These are phyloP conservation scores for Callosobruchus maculatus DNA, from an alignment of 2,888 invertebrate species.

Conservation along the genomic window DNA sequence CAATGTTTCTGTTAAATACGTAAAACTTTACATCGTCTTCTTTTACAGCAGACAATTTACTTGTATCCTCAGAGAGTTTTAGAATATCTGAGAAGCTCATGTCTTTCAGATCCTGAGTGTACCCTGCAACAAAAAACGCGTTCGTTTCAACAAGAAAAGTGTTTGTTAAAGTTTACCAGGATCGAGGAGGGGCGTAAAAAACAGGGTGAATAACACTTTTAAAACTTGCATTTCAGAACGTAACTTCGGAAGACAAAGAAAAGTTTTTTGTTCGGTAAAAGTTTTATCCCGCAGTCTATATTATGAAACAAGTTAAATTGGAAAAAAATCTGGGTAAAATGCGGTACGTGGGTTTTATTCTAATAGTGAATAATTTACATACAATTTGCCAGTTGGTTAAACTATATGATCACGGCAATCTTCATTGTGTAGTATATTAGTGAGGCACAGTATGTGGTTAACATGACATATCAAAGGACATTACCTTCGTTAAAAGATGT, in stretches of 20 bases:
- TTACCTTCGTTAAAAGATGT: too few relatives aligned
- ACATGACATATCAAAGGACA: too few relatives aligned
- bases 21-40: background rate
- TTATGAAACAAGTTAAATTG: background rate
- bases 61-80: slow-evolving; percentile 9
- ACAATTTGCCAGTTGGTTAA: background rate
- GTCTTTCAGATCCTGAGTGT: slow-evolving; percentile 19
- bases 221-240: background rate
- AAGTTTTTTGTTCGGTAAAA: background rate
- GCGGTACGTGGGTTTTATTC: background rate
- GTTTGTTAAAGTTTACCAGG: background rate
- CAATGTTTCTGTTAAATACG: background rate
- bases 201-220: background rate
- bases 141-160: background rate
- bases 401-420: background rate
- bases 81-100: slow-evolving; percentile 12
- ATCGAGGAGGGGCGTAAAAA: background rate
- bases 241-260: background rate
- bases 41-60: background rate
- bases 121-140: slow-evolving; percentile 5
- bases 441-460: too few relatives aligned
- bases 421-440: too few relatives aligned
- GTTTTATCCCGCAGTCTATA: background rate
- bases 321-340: background rate
- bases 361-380: background rate